phyloP scores from a whole-genome alignment of 2,113 vertebrate species.

The Epinephelus lanceolatus region DNA sequence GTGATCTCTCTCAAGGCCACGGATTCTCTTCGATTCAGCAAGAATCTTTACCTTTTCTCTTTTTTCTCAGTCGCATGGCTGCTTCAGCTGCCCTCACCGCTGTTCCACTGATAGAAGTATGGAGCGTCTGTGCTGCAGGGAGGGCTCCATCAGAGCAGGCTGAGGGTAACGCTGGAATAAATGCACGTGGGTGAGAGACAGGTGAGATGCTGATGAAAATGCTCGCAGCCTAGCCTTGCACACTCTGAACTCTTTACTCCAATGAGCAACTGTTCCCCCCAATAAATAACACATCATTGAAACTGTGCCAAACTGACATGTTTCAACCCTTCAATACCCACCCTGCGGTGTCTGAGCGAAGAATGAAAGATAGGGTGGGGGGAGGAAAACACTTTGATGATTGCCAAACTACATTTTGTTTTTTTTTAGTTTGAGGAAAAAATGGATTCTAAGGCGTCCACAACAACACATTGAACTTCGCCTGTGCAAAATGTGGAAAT shows the following conservation, averaged over 20 bases:
- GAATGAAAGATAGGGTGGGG: conserved; percentile 21
- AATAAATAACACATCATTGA: conserved; percentile 73
- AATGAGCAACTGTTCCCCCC: conserved; percentile 40
- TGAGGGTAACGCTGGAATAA: conserved; percentile 35
- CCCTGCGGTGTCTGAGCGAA: conserved; percentile 20
- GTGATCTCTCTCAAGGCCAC: not conserved
- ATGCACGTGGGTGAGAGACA: conserved; percentile 41
- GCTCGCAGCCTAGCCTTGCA: conserved; percentile 29
- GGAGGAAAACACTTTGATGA: conserved; percentile 73
- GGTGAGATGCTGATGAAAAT: conserved; percentile 47
- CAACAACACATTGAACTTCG: conserved; percentile 74
- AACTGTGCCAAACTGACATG: conserved; percentile 71
- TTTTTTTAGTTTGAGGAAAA: conserved; percentile 66
- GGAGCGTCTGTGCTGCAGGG: conserved; percentile 2
- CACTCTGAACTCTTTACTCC: conserved; percentile 52
- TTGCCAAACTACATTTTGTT: conserved; percentile 70
- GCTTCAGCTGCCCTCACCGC: not conserved
- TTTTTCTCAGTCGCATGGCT: not conserved
- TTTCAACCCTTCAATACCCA: conserved; percentile 40
- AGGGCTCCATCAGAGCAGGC: conserved; percentile 1
- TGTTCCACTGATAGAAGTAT: conserved; percentile 17
- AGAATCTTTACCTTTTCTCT: not conserved
- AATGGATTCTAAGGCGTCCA: conserved; percentile 78
- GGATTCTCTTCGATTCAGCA: not conserved
- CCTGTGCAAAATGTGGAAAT: conserved; percentile 36